Percentiles rank a stretch among this genome's conserved stretches.
Evolutionary conservation across 1,140 invertebrate species (phyloP).

Genomic region (Stegodyphus dumicola): DNA sequence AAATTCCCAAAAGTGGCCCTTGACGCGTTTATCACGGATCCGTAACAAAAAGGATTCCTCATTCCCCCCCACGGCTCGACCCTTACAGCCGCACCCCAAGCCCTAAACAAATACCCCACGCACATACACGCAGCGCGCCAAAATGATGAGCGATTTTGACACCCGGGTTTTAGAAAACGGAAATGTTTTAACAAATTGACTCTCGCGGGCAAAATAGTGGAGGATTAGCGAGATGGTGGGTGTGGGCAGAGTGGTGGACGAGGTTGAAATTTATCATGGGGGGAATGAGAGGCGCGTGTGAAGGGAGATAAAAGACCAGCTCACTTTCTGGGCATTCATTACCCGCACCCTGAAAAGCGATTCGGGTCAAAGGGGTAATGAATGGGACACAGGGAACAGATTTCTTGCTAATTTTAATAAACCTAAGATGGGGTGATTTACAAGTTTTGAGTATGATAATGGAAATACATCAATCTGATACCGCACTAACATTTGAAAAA

Average conservation of each 20-base stretch:
- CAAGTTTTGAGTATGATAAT: too few species aligned
- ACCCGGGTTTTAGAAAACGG: conserved; percentile 23
- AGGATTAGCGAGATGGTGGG: conserved; percentile 5
- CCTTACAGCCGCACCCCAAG: too few species aligned
- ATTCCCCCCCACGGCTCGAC: too few species aligned
- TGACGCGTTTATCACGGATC: too few species aligned
- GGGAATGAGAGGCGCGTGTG: background rate
- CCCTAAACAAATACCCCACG: too few species aligned
- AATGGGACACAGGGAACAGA: background rate
- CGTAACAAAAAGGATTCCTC: conserved; percentile 12
- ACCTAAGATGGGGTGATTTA: background rate
- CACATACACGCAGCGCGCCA: too few species aligned
- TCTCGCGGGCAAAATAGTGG: conserved; percentile 15
- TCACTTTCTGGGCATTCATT: background rate
- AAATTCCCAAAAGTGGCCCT: too few species aligned
- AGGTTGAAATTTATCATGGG: background rate
- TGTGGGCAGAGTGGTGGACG: background rate
- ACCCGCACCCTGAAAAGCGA: background rate
- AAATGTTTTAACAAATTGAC: conserved; percentile 53
- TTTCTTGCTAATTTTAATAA: background rate
- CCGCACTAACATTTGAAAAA: too few species aligned
- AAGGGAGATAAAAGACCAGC: conserved; percentile 20
- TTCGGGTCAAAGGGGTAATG: background rate
- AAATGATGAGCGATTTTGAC: conserved; percentile 34
- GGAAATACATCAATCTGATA: too few species aligned